Percentiles rank a stretch among this genome's conserved stretches.
Evolutionary conservation across 2,113 vertebrate species (phyloP).

Genomic region (Chionis minor): DNA sequence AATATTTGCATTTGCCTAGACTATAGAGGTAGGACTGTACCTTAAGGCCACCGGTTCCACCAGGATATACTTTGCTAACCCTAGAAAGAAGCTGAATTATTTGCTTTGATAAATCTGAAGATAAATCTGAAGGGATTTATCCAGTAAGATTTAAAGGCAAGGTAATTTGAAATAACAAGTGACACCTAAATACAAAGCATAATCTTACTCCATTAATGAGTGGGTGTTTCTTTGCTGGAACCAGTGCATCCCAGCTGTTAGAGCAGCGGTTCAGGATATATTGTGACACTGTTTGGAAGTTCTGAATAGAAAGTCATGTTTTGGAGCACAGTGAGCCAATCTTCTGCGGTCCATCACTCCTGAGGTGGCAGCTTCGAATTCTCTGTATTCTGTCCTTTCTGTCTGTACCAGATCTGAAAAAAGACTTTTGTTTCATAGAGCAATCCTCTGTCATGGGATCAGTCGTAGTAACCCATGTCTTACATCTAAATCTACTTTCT

Average conservation of each 20-base stretch:
- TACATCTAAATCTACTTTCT: not conserved
- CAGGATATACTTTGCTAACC: not conserved
- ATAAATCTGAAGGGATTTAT: not conserved
- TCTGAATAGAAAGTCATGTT: not conserved
- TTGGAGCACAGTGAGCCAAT: not conserved
- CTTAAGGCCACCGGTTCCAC: not conserved
- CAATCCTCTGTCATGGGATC: not conserved
- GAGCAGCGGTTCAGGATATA: not conserved
- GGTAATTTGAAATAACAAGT: not conserved
- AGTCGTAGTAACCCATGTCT: not conserved
- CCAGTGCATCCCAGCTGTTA: not conserved
- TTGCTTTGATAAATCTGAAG: not conserved
- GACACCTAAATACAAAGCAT: not conserved
- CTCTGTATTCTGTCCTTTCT: not conserved
- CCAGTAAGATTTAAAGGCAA: not conserved
- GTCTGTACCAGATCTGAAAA: not conserved
- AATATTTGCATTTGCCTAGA: not conserved
- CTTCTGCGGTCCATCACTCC: not conserved
- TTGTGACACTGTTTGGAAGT: not conserved
- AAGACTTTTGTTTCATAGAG: not conserved
- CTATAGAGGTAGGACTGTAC: not conserved
- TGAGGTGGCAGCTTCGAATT: not conserved
- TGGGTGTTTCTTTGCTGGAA: not conserved
- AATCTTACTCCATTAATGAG: not conserved
- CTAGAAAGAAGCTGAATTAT: not conserved